phyloP scores from a whole-genome alignment of 2,113 vertebrate species.

The Gulo gulo region DNA sequence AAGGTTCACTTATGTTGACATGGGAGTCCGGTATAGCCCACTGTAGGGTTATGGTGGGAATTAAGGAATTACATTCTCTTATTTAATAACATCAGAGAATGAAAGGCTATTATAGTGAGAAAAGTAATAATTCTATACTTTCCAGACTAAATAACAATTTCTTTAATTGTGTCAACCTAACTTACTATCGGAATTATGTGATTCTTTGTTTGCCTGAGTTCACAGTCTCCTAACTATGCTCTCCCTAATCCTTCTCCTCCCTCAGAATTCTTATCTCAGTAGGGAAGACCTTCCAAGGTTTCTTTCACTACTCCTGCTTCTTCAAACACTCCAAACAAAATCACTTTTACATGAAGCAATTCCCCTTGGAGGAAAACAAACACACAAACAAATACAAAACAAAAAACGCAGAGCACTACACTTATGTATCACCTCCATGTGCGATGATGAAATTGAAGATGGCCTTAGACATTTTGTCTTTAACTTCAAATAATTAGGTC shows the following conservation, averaged over 20 bases:
- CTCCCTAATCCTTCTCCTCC: not conserved
- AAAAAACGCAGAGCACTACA: not conserved
- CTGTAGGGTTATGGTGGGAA: not conserved
- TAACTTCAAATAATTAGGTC: not conserved
- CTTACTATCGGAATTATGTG: not conserved
- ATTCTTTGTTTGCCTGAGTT: not conserved
- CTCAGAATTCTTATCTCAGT: not conserved
- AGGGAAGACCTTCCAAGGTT: not conserved
- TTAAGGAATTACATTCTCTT: not conserved
- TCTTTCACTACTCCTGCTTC: not conserved
- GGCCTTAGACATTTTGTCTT: not conserved
- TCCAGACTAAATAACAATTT: not conserved
- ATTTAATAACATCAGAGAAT: not conserved
- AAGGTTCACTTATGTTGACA: not conserved
- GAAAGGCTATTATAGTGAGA: not conserved
- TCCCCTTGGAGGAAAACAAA: not conserved
- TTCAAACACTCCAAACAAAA: not conserved
- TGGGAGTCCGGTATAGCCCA: not conserved
- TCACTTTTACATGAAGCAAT: not conserved
- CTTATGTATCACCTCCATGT: not conserved
- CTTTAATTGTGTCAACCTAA: not conserved
- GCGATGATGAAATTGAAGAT: slow-evolving; percentile 18
- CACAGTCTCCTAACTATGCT: not conserved
- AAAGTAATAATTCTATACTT: not conserved
- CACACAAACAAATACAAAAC: not conserved